These are phyloP conservation scores for Elachura formosa DNA, from an alignment of 2,113 vertebrate genomes.

Conservation along the genomic window DNA sequence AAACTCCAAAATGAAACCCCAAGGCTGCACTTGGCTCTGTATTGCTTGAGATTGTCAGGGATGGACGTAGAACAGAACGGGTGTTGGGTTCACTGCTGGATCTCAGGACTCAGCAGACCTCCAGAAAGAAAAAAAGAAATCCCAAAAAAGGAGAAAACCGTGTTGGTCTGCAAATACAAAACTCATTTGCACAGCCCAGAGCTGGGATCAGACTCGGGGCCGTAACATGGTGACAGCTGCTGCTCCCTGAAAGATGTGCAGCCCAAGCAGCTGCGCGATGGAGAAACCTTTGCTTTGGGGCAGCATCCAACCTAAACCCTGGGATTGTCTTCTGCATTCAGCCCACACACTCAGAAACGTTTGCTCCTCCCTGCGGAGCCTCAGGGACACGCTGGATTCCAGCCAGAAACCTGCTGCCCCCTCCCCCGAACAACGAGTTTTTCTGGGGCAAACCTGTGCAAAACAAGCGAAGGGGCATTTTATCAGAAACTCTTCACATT, in stretches of 20 bases:
- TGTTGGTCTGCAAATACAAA: not conserved
- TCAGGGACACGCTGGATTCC: not conserved
- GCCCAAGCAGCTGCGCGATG: too few species aligned
- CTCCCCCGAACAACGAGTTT: not conserved
- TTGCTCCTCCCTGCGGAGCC: not conserved
- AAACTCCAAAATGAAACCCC: slow-evolving; percentile 7
- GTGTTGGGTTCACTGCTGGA: not conserved
- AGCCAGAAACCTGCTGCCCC: not conserved
- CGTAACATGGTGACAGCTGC: not conserved
- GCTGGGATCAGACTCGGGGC: not conserved
- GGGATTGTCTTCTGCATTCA: slow-evolving; percentile 53
- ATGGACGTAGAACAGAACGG: slow-evolving; percentile 44
- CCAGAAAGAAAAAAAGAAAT: not conserved
- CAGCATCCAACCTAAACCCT: not conserved
- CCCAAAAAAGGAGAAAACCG: not conserved
- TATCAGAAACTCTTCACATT: slow-evolving; percentile 4
- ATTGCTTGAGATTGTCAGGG: slow-evolving; percentile 71
- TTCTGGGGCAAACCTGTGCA: slow-evolving; percentile 40
- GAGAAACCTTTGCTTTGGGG: not conserved
- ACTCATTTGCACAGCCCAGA: not conserved
- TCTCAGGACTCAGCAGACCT: not conserved
- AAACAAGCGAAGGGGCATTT: slow-evolving; percentile 29
- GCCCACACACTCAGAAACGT: slow-evolving; percentile 6
- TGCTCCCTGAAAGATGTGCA: not conserved
- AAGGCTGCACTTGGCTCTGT: slow-evolving; percentile 54